Base-by-base conservation (phyloP, 2,113 vertebrate genomes). In the Pungitius pungitius region DNA sequence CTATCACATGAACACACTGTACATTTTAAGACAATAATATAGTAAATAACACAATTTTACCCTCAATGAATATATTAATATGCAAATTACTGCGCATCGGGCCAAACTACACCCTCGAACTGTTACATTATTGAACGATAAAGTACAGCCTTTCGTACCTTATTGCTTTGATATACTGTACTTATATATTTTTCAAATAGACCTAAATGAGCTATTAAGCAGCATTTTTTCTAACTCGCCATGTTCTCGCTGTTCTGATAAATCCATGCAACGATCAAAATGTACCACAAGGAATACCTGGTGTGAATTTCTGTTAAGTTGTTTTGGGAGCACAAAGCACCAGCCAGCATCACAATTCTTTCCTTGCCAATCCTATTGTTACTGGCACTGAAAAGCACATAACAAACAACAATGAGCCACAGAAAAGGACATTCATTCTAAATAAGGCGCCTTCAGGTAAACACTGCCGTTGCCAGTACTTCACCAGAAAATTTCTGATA, bases 341-440 rank as follows among this genome's bases (percentile, higher is more conserved):
- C 67, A 33, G 90, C 87, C 84, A 97, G 87, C 68, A 70, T 52
- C 45, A 93, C 81, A 52, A 93, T 85, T 0, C 92, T 91, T 0
- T 85, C 83, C 91, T 94, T 81, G 68, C 89, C 92, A 49, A 95
- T 78, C 26, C 18, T 27, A 26, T 96, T 98, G 63, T 91, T 55
- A 47, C 94, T 93, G 82, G 94, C 81, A 73, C 96, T 99, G 55
- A 74, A 83, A 82, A 56, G 86, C 76, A 74, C 13, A 43, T 15
- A 42, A 72, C 22, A 56, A 59, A 39, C 4, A 49, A 63, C 57
- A 24, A 49, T 61, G 12, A 83, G 60, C 12, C 30, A 57, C 2
- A 11, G n/a, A 11, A 11, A 63, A 42, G 39, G 26, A 59, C 54
- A 52, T 8, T 8, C 9, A 24, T 12, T 27, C 2, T 37, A 20